Percentiles rank a stretch among this genome's conserved stretches.
Conservation (phyloP, 2,113 vertebrate genomes). For the Eupsittula cactorum region DNA sequence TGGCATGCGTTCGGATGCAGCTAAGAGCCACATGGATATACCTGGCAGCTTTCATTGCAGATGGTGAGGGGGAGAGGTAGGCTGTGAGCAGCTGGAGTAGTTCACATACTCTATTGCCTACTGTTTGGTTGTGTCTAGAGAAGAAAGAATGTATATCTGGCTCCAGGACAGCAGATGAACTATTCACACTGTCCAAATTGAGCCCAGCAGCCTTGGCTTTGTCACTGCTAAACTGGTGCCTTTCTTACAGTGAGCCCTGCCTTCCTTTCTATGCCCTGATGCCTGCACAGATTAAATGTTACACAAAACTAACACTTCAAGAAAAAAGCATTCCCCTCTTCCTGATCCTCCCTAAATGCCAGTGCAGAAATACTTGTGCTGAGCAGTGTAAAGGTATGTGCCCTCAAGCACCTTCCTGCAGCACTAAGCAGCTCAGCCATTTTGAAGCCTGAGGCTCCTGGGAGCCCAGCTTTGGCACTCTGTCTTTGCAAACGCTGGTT, state of each 20-base stretch:
- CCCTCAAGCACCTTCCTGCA: not conserved
- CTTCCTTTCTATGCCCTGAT: not conserved
- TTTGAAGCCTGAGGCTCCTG: conserved; percentile 1
- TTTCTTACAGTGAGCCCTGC: not conserved
- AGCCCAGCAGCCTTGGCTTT: not conserved
- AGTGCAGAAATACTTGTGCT: not conserved
- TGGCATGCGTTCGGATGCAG: not conserved
- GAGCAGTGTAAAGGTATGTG: not conserved
- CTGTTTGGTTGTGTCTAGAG: not conserved
- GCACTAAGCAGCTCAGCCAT: not conserved
- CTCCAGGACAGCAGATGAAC: not conserved
- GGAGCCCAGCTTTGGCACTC: not conserved
- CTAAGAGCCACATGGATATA: not conserved
- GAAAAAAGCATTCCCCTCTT: not conserved
- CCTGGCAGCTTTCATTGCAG: not conserved
- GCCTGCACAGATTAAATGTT: not conserved
- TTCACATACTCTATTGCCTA: not conserved
- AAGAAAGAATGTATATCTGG: not conserved
- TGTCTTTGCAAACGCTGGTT: not conserved
- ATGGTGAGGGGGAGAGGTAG: not conserved
- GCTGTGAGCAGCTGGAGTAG: not conserved
- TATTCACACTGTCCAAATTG: not conserved
- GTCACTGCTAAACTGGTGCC: not conserved
- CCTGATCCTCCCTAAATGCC: not conserved
- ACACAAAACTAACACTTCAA: not conserved